phyloP scores from a whole-genome alignment of 2,888 invertebrate species.

The Oxyteleia sp. region DNA sequence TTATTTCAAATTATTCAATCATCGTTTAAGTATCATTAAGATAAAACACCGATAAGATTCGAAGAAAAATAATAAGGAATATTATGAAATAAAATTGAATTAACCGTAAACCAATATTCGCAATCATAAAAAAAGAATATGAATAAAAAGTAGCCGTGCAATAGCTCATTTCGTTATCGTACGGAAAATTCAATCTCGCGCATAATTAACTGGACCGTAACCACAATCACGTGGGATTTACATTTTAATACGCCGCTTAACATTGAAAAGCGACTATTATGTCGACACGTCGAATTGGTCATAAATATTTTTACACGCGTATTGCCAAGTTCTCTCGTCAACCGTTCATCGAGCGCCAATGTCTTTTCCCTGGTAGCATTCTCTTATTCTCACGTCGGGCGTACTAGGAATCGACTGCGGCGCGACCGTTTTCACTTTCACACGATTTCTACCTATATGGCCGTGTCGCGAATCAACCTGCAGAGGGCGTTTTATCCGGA shows the following conservation, averaged over 20 bases:
- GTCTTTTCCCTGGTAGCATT: conserved; percentile 44
- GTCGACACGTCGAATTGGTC: conserved; percentile 33
- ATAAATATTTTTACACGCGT: conserved; percentile 40
- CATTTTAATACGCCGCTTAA: conserved; percentile 38
- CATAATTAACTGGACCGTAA: conserved; percentile 42
- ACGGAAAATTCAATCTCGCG: conserved; percentile 10
- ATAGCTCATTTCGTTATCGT: conserved; percentile 13
- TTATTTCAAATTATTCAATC: too few relatives aligned
- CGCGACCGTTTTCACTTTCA: conserved; percentile 67
- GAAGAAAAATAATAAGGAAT: too few relatives aligned
- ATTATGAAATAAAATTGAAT: background rate
- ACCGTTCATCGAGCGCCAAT: conserved; percentile 39
- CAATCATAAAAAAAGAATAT: background rate
- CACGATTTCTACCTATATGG: conserved; percentile 70
- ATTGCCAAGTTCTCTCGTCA: conserved; percentile 22
- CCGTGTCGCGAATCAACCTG: conserved; percentile 26
- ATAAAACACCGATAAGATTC: too few relatives aligned
- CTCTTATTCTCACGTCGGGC: conserved; percentile 61
- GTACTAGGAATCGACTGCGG: conserved; percentile 51
- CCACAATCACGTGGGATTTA: conserved; percentile 36
- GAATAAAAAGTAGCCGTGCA: background rate
- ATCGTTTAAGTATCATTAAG: too few relatives aligned
- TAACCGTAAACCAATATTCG: background rate
- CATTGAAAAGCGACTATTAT: conserved; percentile 39
- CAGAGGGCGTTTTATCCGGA: conserved; percentile 44